Evolutionary conservation across 2,797 vertebrate species (phyloP), one percentile per base, ranked within the genome.

Genomic region (Uromys caudimaculatus): DNA sequence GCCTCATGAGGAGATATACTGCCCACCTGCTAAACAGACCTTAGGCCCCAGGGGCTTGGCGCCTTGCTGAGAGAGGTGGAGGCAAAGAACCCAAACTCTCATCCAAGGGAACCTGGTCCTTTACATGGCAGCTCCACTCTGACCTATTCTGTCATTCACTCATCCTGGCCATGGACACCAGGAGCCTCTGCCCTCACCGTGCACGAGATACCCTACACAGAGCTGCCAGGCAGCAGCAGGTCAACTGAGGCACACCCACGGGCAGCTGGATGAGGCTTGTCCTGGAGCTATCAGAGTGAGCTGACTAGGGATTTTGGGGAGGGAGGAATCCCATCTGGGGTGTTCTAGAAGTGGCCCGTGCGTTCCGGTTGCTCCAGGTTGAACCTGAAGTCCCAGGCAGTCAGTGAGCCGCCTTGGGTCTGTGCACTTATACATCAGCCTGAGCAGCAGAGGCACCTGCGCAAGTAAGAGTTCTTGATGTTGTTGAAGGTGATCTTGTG

Each of bases 1-100:
- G 27, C 24, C 19, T 10, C 5, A 12, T 8, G 54, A 44, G 21
- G 3, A 52, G 35, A 10, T 17, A n/a, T 32, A 58, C 71, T 29
- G 29, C 19, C 1, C 54, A 44, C 52, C 21, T 50, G 71, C 71
- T 76, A 41, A 60, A 47, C 27, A 89, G 17, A 62, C 12, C 2
- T 5, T 77, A 12, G 6, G 29, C 29, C 27, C 19, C 54, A 27
- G n/a, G 47, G 58, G 5, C 32, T 6, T 38, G 24, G 29, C 56
- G 13, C 3, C 0, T 0, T 35, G 54, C 3, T 2, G n/a, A 71
- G 56, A 54, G 62, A 82, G n/a, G n/a, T 1, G n/a, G 69, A 29
- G 24, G 69, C 14, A n/a, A n/a, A n/a, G 67, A 56, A 60, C 69
- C 38, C 24, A 23, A 32, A 50, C 17, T 54, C 52, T 35, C 14